Evolutionary conservation across 2,888 invertebrate species (phyloP).

Genomic region (Beris chalybata): DNA sequence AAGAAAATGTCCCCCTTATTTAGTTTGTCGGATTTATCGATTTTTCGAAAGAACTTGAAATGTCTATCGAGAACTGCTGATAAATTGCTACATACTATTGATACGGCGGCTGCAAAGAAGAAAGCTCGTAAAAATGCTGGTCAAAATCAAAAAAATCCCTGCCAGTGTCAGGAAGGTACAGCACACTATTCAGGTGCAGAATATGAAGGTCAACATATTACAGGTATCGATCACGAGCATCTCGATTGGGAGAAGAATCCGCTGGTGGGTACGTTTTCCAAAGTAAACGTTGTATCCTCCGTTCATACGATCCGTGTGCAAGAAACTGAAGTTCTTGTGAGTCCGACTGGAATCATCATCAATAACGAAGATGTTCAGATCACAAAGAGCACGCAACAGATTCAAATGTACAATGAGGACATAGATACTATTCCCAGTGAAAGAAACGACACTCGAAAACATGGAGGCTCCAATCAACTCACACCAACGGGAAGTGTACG

Average conservation of each 20-base stretch:
- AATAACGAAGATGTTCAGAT: not conserved
- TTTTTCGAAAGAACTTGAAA: constrained; percentile 2
- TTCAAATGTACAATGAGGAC: not conserved
- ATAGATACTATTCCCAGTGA: too few relatives aligned
- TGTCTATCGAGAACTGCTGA: constrained; percentile 4
- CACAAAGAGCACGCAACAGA: not conserved
- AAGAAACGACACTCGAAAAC: not conserved
- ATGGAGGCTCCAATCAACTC: not conserved
- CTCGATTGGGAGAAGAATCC: too few relatives aligned
- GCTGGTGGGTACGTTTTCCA: not conserved
- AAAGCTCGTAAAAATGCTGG: not conserved
- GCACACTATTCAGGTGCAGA: not conserved
- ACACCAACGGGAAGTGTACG: not conserved
- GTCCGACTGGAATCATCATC: not conserved
- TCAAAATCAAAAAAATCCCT: not conserved
- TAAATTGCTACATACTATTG: not conserved
- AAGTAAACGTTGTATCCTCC: not conserved
- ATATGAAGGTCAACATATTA: not conserved
- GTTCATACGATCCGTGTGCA: not conserved
- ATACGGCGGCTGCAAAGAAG: not conserved
- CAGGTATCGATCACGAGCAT: too few relatives aligned
- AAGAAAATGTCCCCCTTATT: not conserved
- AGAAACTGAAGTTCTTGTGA: not conserved
- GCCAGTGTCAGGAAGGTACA: not conserved
- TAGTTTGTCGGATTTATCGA: not conserved